Evolutionary conservation across 2,888 invertebrate species (phyloP).

Genomic region (Conchocele bisecta): DNA sequence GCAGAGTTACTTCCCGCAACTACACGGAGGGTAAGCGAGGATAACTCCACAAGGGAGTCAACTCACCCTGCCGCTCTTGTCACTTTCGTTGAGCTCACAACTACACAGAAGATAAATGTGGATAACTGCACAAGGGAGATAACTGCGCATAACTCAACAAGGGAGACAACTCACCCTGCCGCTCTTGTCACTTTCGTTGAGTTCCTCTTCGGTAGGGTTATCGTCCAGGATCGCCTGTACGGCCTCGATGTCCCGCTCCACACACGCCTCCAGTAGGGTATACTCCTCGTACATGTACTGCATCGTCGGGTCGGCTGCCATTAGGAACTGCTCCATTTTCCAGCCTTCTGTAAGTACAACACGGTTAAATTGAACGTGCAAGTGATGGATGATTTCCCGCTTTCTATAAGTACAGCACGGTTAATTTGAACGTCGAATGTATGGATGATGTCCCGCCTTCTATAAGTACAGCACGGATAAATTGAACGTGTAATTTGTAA

Average conservation of each 20-base stretch:
- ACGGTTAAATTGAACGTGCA: too few species aligned
- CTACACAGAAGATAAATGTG: not conserved
- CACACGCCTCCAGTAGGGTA: constrained; percentile 77
- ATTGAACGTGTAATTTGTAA: too few species aligned
- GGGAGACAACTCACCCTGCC: constrained; percentile 71
- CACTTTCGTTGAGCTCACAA: constrained; percentile 75
- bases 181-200: constrained; percentile 78
- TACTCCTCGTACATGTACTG: constrained; percentile 70
- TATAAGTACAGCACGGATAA: too few species aligned
- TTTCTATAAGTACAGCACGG: too few species aligned
- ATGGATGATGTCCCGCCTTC: too few species aligned
- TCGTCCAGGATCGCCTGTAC: constrained; percentile 78
- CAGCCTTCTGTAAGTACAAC: too few species aligned
- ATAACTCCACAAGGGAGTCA: not conserved
- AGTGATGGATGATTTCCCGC: too few species aligned
- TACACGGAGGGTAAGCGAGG: too few species aligned
- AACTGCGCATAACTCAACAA: not conserved
- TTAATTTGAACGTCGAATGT: too few species aligned
- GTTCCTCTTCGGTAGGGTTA: constrained; percentile 75
- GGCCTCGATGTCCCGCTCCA: constrained; percentile 77
- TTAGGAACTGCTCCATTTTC: too few species aligned
- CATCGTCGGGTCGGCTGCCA: not conserved
- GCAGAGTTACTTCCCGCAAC: too few species aligned
- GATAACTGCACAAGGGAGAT: not conserved
- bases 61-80: constrained; percentile 77